phyloP scores from a whole-genome alignment of 2,888 invertebrate species.

The Dexiosoma caninum region DNA sequence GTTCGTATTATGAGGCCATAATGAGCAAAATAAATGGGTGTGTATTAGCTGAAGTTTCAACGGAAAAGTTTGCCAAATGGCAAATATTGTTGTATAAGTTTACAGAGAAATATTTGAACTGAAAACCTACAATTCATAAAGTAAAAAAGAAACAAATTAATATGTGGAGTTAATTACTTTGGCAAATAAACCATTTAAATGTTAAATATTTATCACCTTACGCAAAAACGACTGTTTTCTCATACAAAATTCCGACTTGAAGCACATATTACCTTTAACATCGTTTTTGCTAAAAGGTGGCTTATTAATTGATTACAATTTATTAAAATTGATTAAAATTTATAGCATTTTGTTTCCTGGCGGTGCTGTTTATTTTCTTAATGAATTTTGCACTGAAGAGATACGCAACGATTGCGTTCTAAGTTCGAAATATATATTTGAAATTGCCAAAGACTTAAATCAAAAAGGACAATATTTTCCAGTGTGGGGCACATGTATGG shows the following conservation, averaged over 20 bases:
- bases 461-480: conserved; percentile 86
- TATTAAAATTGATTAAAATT: neutral
- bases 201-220: too few relatives aligned
- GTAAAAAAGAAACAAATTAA: too few relatives aligned
- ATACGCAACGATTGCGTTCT: conserved; percentile 81
- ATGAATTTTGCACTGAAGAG: conserved; percentile 40
- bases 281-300: too few relatives aligned
- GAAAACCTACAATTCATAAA: too few relatives aligned
- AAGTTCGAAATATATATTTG: conserved; percentile 82
- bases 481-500: conserved; percentile 91
- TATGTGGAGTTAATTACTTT: too few relatives aligned
- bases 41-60: conserved; percentile 37
- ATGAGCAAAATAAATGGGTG: conserved; percentile 84
- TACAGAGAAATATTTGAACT: too few relatives aligned
- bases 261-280: too few relatives aligned
- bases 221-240: too few relatives aligned
- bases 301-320: too few relatives aligned
- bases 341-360: conserved; percentile 88
- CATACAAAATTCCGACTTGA: too few relatives aligned
- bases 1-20: conserved; percentile 81
- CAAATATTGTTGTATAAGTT: too few relatives aligned
- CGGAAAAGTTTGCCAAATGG: neutral
- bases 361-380: conserved; percentile 82
- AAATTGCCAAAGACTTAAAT: conserved; percentile 83
- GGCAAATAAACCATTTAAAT: too few relatives aligned